phyloP scores from a whole-genome alignment of 2,797 vertebrate species.

The Pteropus rufus region DNA sequence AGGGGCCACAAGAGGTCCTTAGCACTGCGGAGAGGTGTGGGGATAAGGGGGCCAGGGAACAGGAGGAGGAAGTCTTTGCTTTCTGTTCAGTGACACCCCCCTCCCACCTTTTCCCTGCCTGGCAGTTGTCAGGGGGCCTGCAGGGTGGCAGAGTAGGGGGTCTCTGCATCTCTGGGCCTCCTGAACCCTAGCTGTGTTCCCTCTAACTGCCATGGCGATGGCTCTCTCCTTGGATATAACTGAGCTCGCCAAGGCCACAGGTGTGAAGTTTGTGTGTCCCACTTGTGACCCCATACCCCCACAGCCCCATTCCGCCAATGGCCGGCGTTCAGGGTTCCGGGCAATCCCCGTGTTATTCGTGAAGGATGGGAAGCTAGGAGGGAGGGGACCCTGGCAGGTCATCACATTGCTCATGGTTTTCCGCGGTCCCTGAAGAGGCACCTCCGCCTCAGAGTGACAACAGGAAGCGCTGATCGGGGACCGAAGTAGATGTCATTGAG shows the following conservation, averaged over 20 bases:
- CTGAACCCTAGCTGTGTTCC: not conserved
- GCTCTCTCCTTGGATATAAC: not conserved
- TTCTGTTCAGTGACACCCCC: not conserved
- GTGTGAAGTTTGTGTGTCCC: not conserved
- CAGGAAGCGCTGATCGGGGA: not conserved
- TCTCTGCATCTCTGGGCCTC: not conserved
- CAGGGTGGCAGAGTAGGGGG: not conserved
- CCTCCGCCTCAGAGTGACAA: not conserved
- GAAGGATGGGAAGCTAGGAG: not conserved
- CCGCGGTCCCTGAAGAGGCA: not conserved
- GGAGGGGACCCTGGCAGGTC: not conserved
- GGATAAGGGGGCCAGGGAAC: rapidly evolving
- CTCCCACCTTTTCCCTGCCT: too few species aligned
- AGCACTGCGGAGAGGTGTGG: not conserved
- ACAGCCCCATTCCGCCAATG: not conserved
- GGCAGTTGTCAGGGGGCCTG: not conserved
- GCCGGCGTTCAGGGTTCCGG: not conserved
- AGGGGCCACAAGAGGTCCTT: too few species aligned
- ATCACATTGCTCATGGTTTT: not conserved
- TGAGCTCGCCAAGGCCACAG: not conserved
- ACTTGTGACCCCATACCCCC: rapidly evolving
- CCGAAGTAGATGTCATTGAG: not conserved
- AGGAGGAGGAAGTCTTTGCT: not conserved
- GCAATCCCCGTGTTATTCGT: not conserved
- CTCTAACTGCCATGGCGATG: not conserved